Conservation (phyloP, 2,888 invertebrate genomes). For the Drepanosiphum platanoidis region DNA sequence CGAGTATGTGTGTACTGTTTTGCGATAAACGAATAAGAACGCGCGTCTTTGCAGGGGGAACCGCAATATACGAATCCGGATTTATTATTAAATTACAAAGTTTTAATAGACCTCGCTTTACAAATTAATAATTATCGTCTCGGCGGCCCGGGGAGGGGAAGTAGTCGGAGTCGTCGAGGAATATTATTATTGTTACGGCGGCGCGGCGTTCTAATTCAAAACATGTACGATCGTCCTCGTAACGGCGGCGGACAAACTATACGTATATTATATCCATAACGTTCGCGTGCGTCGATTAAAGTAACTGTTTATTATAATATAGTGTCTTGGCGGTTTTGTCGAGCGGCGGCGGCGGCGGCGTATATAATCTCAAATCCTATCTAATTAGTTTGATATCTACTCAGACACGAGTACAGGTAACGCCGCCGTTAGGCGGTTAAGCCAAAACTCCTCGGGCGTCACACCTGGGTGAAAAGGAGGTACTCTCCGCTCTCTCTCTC, state of each 20-base stretch:
- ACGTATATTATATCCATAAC: background rate
- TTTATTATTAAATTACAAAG: constrained; percentile 18
- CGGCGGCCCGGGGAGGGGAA: background rate
- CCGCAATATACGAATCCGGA: background rate
- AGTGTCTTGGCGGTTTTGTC: constrained; percentile 5
- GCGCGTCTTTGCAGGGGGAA: too few relatives aligned
- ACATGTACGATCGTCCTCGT: background rate
- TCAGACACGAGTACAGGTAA: constrained; percentile 42
- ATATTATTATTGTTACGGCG: background rate
- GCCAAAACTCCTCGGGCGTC: constrained; percentile 31
- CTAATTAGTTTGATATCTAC: constrained; percentile 42
- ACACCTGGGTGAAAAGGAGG: constrained; percentile 28
- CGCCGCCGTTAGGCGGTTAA: constrained; percentile 16
- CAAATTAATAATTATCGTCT: background rate
- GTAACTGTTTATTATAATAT: constrained; percentile 30
- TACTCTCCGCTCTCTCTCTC: too few relatives aligned
- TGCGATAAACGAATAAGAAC: too few relatives aligned
- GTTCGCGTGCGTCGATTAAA: background rate
- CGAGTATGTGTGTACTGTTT: too few relatives aligned
- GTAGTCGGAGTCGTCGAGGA: background rate
- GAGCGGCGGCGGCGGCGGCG: too few relatives aligned
- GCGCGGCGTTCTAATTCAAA: background rate
- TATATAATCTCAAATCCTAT: constrained; percentile 18
- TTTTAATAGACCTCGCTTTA: constrained; percentile 15
- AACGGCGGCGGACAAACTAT: too few relatives aligned